Evolutionary conservation across 2,888 invertebrate genomes (phyloP).

Genomic region (Ectemnius continuus): DNA sequence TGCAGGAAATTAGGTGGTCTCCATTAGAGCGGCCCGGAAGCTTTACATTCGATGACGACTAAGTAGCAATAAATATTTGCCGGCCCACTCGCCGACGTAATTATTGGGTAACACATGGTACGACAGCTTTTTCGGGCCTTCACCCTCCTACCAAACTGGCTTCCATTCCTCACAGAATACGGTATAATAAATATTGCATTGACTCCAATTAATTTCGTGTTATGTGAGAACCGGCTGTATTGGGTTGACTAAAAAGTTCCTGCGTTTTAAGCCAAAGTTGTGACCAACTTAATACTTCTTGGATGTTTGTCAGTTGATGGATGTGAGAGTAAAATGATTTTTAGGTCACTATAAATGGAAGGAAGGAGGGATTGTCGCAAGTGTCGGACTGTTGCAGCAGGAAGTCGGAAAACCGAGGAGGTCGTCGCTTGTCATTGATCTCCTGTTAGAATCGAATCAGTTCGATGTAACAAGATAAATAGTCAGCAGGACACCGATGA

Average conservation of each 20-base stretch:
- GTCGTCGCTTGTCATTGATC: conserved; percentile 67
- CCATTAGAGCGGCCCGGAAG: conserved; percentile 46
- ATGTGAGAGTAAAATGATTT: no score
- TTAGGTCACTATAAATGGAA: not conserved
- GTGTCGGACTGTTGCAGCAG: conserved; percentile 34
- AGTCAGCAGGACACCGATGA: conserved; percentile 68
- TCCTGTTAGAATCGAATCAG: conserved; percentile 72
- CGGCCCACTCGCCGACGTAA: conserved; percentile 48
- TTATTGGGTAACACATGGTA: conserved; percentile 66
- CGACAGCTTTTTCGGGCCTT: not conserved
- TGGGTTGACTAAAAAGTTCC: no score
- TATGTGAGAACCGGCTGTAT: no score
- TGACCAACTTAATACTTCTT: no score
- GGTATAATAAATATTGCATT: no score
- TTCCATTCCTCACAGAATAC: no score
- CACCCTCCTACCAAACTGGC: not conserved
- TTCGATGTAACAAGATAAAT: conserved; percentile 74
- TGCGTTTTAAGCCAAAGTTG: no score
- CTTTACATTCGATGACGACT: conserved; percentile 49
- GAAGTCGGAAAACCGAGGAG: conserved; percentile 58
- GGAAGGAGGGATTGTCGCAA: conserved; percentile 5
- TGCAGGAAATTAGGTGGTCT: conserved; percentile 46
- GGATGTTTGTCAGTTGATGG: no score
- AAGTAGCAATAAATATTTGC: conserved; percentile 62
- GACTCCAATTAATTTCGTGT: no score